These are phyloP conservation scores for Oscarella lobularis DNA, from an alignment of 37 sponge, comb jelly and placozoan genomes.

Conservation along the genomic window DNA sequence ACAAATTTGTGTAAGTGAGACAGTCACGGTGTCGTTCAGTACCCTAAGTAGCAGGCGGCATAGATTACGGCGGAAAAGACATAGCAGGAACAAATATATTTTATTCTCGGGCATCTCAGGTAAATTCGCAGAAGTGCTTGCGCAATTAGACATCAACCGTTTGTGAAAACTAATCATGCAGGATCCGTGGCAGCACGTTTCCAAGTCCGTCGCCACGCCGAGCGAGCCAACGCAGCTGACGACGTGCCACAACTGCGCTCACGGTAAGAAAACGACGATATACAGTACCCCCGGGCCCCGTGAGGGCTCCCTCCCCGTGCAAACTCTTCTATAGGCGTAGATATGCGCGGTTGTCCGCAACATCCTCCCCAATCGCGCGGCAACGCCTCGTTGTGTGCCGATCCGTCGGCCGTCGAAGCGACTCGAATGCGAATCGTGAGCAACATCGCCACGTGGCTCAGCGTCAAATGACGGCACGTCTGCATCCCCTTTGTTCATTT, in stretches of 20 bases:
- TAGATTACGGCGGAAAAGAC: neutral
- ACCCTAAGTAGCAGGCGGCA: neutral
- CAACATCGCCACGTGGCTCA: too few relatives aligned
- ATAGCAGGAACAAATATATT: neutral
- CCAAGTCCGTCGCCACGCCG: neutral
- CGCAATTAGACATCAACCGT: neutral
- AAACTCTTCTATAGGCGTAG: neutral
- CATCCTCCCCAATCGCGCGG: neutral
- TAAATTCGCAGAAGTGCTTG: neutral
- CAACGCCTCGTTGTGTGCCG: neutral
- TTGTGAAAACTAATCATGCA: neutral
- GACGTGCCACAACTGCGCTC: neutral
- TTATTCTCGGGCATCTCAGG: neutral
- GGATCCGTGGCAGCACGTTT: neutral
- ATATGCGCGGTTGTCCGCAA: neutral
- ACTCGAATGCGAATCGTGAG: neutral
- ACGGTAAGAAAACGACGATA: too few relatives aligned
- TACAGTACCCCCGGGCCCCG: too few relatives aligned
- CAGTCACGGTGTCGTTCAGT: neutral
- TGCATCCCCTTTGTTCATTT: too few relatives aligned
- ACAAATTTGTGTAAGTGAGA: neutral
- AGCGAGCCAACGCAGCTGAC: neutral
- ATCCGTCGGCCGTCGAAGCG: neutral
- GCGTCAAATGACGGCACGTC: too few relatives aligned
- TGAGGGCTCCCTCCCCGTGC: too few relatives aligned